These are phyloP conservation scores for Mamestra configurata DNA, from an alignment of 1,140 invertebrate species.

Conservation along the genomic window DNA sequence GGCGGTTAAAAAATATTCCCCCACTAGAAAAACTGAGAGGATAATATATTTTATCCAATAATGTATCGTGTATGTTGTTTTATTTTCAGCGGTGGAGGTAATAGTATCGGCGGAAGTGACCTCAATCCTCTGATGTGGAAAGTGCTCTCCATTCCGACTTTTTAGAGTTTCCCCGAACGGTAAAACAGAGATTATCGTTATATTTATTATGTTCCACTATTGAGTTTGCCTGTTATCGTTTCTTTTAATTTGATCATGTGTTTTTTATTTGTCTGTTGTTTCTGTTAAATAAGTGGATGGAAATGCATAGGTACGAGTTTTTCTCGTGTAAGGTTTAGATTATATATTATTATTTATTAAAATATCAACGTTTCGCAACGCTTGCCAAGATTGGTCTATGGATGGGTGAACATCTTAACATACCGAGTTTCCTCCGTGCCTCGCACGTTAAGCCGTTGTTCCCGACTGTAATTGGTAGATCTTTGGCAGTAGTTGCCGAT, in stretches of 20 bases:
- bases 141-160: slow-evolving; percentile 49
- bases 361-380: too few relatives aligned
- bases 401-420: too few relatives aligned
- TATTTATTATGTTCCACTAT: slow-evolving; percentile 14
- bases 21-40: not conserved
- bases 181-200: slow-evolving; percentile 30
- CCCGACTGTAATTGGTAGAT: too few relatives aligned
- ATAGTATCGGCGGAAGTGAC: slow-evolving; percentile 50
- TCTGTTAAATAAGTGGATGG: too few relatives aligned
- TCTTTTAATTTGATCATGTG: slow-evolving; percentile 22
- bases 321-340: too few relatives aligned
- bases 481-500: too few relatives aligned
- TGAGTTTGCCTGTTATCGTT: not conserved
- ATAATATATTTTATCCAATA: slow-evolving; percentile 42
- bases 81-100: slow-evolving; percentile 27
- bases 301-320: too few relatives aligned
- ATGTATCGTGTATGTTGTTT: slow-evolving; percentile 35
- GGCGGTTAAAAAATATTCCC: slow-evolving; percentile 3
- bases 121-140: slow-evolving; percentile 57
- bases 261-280: not conserved
- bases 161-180: slow-evolving; percentile 28
- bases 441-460: too few relatives aligned
- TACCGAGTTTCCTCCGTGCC: too few relatives aligned
- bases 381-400: too few relatives aligned
- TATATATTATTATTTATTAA: too few relatives aligned